These are phyloP conservation scores for Hippocampus comes DNA, from an alignment of 2,113 vertebrate genomes.

Conservation along the genomic window DNA sequence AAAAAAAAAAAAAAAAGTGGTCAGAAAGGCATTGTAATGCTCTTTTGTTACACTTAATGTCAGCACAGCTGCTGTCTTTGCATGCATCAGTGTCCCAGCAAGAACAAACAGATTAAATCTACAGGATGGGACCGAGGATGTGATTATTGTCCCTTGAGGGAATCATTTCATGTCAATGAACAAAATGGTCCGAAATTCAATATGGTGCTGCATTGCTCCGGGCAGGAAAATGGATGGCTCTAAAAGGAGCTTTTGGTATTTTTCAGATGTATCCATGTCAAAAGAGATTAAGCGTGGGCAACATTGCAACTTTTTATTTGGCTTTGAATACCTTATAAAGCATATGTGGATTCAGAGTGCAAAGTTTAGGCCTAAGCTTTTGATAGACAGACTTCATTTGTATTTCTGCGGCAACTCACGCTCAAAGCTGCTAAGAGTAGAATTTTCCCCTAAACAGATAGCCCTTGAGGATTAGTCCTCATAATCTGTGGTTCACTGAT, in stretches of 20 bases:
- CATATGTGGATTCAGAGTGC: conserved; percentile 40
- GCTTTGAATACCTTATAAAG: conserved; percentile 41
- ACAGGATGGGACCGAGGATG: not conserved
- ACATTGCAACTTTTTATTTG: conserved; percentile 13
- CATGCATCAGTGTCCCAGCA: conserved; percentile 1
- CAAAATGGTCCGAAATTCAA: not conserved
- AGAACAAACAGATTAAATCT: conserved; percentile 29
- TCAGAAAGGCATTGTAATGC: conserved; percentile 13
- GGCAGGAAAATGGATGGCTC: conserved; percentile 1
- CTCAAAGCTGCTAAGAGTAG: conserved; percentile 58
- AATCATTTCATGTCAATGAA: conserved; percentile 15
- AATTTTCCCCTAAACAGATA: conserved; percentile 63
- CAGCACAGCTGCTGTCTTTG: conserved; percentile 24
- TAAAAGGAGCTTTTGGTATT: conserved; percentile 12
- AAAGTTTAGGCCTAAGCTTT: conserved; percentile 33
- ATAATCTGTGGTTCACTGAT: conserved; percentile 68
- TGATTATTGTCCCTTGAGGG: conserved; percentile 21
- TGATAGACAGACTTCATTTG: conserved; percentile 55
- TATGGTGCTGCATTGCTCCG: not conserved
- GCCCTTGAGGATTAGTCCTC: conserved; percentile 59
- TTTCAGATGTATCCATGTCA: conserved; percentile 26
- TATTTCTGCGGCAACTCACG: conserved; percentile 53
- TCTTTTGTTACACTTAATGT: conserved; percentile 28
- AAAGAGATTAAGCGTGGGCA: conserved; percentile 23
- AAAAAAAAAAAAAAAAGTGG: not conserved